phyloP scores from a whole-genome alignment of 1,140 invertebrate species.

The Cotesia typhae region DNA sequence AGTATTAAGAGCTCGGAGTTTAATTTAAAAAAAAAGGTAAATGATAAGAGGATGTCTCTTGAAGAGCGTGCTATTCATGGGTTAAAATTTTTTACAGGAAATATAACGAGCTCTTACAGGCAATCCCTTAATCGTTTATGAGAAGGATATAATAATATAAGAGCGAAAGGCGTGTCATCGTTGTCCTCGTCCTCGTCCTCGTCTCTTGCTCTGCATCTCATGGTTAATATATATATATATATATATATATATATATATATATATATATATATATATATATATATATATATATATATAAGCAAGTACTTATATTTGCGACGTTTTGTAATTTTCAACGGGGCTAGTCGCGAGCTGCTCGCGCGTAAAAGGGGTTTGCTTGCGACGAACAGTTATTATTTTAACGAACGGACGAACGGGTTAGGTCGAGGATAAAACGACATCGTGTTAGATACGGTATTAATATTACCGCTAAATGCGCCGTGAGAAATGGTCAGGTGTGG shows the following conservation, averaged over 20 bases:
- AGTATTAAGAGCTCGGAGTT: too few relatives aligned
- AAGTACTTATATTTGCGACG: constrained; percentile 1
- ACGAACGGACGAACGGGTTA: constrained; percentile 38
- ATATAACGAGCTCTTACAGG: constrained; percentile 10
- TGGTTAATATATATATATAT: too few relatives aligned
- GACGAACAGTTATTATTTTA: constrained; percentile 51
- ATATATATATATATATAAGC: not conserved
- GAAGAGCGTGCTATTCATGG: too few relatives aligned
- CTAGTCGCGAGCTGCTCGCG: not conserved
- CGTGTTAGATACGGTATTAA: constrained; percentile 46
- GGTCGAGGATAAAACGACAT: constrained; percentile 25
- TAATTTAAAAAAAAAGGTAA: not conserved
- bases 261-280: not conserved
- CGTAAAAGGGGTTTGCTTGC: constrained; percentile 14
- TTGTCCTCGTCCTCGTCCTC: not conserved
- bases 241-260: not conserved
- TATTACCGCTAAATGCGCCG: constrained; percentile 44
- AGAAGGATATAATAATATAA: constrained; percentile 11
- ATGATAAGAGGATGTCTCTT: constrained; percentile 2
- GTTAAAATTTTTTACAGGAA: constrained; percentile 4
- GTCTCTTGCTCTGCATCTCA: not conserved
- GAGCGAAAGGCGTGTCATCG: constrained; percentile 21
- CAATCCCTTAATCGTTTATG: constrained; percentile 29
- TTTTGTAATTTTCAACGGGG: constrained; percentile 34
- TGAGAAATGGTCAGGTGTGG: constrained; percentile 54